A percentile compares a stretch with the other conserved stretches of the same genome.
Evolutionary conservation across 2,113 vertebrate genomes (phyloP).

Genomic region (Dicerorhinus sumatrensis): DNA sequence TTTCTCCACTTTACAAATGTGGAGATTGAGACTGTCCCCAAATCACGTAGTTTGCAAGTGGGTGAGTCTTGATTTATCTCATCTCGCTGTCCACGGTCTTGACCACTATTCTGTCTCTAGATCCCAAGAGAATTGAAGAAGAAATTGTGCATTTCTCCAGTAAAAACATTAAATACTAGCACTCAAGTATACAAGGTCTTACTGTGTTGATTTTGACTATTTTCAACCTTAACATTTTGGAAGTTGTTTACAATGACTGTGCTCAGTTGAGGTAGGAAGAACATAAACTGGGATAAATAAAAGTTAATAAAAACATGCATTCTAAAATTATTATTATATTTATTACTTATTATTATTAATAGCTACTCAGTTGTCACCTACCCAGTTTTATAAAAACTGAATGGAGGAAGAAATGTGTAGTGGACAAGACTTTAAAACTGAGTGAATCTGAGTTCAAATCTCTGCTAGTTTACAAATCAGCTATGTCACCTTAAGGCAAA

Average conservation of each 20-base stretch:
- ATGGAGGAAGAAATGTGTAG: not conserved
- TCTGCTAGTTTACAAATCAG: not conserved
- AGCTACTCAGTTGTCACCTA: not conserved
- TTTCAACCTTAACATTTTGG: not conserved
- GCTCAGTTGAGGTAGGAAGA: not conserved
- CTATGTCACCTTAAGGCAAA: not conserved
- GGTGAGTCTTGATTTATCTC: not conserved
- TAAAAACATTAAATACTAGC: not conserved
- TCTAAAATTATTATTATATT: not conserved
- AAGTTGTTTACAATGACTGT: not conserved
- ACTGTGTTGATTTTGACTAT: not conserved
- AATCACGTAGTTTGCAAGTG: not conserved
- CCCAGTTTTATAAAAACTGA: not conserved
- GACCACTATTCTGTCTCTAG: not conserved
- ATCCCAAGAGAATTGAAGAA: not conserved
- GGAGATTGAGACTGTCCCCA: not conserved
- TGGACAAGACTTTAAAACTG: not conserved
- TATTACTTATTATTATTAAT: not conserved
- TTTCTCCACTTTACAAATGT: not conserved
- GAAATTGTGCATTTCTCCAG: not conserved
- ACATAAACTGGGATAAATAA: not conserved
- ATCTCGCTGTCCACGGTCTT: not conserved
- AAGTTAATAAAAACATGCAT: not conserved
- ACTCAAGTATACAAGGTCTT: not conserved
- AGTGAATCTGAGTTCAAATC: slow-evolving; percentile 13